Evolutionary conservation across 1,140 invertebrate species (phyloP), one percentile per base, ranked within the genome.

Genomic region (Drosophila punjabiensis): DNA sequence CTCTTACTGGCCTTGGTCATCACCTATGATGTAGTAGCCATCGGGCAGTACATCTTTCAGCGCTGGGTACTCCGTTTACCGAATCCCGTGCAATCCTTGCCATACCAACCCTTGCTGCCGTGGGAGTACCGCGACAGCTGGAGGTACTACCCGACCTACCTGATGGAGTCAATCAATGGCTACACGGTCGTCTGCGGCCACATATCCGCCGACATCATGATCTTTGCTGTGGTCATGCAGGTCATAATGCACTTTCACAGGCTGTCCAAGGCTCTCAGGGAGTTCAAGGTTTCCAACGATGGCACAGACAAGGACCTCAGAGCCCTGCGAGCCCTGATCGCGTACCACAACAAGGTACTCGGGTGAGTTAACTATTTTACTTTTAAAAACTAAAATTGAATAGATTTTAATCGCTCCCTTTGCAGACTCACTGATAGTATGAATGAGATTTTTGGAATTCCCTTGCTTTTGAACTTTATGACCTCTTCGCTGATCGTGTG

Each of bases 161-260:
- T 45, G 2, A 4, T 55, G 11, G 80, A 86, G 53, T 53, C 50
- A 5, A 7, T 76, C 5, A 81, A 65, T 3, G 90, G 80, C 1
- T 89, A 76, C 37, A 79, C 82, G 3, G 67, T 70, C 9, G 80
- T 76, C 2, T 59, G 62, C 2, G 76, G 76, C 11, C 75, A 91
- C 35, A 61, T 91, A 14, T 58, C 90, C 13, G 63, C 64, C 24
- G 89, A 91, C 28, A 45, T 79, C 2, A 53, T 92, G 37, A 68
- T 92, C n/a, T 83, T 65, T 41, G 75, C 80, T 3, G 60, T 81
- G 48, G 69, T 68, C 11, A 76, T 82, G 37, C 90, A 92, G 61
- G 59, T 79, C 9, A 63, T 80, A 6, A 92, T 92, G 89, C 85
- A 92, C 50, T 92, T 77, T 33, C 70, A 92, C 4, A 60, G 76